A percentile compares a stretch with the other conserved stretches of the same genome.
Evolutionary conservation across 1,140 invertebrate genomes (phyloP).

Genomic region (Calosoma granatense): DNA sequence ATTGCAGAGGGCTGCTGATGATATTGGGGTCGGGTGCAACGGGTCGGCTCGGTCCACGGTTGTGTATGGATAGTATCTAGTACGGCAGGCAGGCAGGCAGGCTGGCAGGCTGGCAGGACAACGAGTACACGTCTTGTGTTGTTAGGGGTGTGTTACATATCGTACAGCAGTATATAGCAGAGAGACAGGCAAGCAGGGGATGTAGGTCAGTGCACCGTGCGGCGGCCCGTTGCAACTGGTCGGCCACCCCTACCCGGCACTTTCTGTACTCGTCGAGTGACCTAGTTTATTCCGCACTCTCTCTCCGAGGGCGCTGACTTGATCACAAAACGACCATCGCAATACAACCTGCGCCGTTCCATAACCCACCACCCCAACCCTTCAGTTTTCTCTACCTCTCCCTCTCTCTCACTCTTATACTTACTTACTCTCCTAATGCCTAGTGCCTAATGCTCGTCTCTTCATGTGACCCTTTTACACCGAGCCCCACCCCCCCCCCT

Average conservation of each 20-base stretch:
- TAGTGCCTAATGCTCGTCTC: background rate
- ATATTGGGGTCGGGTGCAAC: too few species aligned
- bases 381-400: background rate
- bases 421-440: too few species aligned
- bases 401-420: background rate
- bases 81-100: too few species aligned
- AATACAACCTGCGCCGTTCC: background rate
- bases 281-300: background rate
- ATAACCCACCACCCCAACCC: background rate
- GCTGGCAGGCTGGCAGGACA: background rate
- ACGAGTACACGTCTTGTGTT: background rate
- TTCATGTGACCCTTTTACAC: background rate
- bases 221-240: background rate
- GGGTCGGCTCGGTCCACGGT: too few species aligned
- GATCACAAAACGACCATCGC: slow-evolving; percentile 3
- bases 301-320: background rate
- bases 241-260: background rate
- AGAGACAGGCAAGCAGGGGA: background rate
- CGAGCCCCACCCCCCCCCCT: background rate
- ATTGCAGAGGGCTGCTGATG: too few species aligned
- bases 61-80: background rate
- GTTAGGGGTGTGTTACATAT: background rate
- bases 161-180: background rate
- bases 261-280: background rate
- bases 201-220: slow-evolving; percentile 7